A percentile compares a stretch with the other conserved stretches of the same genome.
These are phyloP conservation scores for Formica selysi DNA, from an alignment of 1,140 invertebrate genomes.

Conservation along the genomic window DNA sequence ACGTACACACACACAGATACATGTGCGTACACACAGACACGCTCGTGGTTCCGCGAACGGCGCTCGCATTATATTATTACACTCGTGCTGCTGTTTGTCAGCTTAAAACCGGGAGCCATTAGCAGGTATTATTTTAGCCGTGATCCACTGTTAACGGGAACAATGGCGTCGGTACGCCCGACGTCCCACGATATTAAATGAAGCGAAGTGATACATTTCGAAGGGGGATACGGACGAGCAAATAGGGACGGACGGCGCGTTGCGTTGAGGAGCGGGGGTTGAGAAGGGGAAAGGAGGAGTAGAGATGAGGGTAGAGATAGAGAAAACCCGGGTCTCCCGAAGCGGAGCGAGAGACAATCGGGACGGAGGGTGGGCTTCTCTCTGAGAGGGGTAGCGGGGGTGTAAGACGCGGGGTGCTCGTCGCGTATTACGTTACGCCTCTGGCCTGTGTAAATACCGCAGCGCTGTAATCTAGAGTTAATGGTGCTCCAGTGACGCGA, in stretches of 20 bases:
- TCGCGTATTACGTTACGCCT: constrained; percentile 79
- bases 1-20: not conserved
- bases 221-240: constrained; percentile 68
- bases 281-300: not conserved
- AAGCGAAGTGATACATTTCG: constrained; percentile 80
- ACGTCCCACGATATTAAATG: constrained; percentile 79
- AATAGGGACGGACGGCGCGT: constrained; percentile 77
- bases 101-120: constrained; percentile 78
- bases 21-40: not conserved
- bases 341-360: not conserved
- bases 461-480: constrained; percentile 82
- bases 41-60: constrained; percentile 31
- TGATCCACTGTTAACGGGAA: constrained; percentile 77
- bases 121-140: constrained; percentile 82
- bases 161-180: constrained; percentile 71
- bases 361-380: not conserved
- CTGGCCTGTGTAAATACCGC: constrained; percentile 80
- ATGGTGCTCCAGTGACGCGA: constrained; percentile 79
- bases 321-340: constrained; percentile 25
- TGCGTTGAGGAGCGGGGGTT: not conserved
- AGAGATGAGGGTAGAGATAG: not conserved
- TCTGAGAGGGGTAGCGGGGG: not conserved
- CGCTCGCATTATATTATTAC: constrained; percentile 76
- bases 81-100: constrained; percentile 73
- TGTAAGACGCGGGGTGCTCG: constrained; percentile 53